phyloP scores from a whole-genome alignment of 1,140 invertebrate genomes.

The Ganaspis sp. region DNA sequence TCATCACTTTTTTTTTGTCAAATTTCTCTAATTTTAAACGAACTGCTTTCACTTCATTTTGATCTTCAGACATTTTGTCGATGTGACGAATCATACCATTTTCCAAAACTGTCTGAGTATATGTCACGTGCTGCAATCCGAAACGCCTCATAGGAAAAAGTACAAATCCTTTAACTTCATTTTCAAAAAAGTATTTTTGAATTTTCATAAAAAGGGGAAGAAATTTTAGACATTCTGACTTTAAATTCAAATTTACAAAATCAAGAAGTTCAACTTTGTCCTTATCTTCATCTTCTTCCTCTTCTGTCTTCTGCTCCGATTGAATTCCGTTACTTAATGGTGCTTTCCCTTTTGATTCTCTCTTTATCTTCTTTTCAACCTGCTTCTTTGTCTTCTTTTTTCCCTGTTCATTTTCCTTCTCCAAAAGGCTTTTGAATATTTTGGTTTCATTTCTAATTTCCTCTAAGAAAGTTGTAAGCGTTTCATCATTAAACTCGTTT shows the following conservation, averaged over 20 bases:
- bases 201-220: neutral
- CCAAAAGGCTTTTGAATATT: neutral
- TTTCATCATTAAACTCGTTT: neutral
- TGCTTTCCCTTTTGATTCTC: neutral
- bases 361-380: neutral
- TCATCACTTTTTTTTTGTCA: no score
- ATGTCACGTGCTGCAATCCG: neutral
- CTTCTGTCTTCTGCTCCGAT: neutral
- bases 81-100: neutral
- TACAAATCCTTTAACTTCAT: neutral
- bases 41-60: neutral
- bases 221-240: neutral
- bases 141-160: neutral
- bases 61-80: neutral
- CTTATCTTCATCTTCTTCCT: neutral
- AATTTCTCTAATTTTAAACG: no score
- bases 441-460: neutral
- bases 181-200: neutral
- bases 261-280: neutral
- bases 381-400: no score
- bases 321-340: neutral
- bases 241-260: neutral
- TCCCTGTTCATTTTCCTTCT: no score
- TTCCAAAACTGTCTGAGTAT: neutral
- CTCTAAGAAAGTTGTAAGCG: neutral